Conservation (phyloP, 2,888 invertebrate species). For the Caenorhabditis plicata region DNA sequence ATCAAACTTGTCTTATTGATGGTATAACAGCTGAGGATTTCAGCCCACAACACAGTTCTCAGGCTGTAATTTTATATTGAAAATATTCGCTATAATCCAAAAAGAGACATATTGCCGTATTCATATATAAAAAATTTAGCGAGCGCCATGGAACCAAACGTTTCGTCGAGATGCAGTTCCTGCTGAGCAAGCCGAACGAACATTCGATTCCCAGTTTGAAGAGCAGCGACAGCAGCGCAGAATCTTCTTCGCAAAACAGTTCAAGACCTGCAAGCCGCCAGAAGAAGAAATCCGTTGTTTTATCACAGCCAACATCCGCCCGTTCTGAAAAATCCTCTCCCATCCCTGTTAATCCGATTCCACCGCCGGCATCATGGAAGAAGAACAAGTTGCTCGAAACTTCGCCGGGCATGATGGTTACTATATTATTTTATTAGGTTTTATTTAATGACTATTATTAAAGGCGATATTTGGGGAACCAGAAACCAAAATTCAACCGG, state of each 20-base stretch:
- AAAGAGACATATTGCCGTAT: too few relatives aligned
- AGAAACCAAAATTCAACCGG: background rate
- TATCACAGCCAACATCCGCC: constrained; percentile 35
- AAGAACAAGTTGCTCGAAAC: constrained; percentile 49
- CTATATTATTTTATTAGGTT: too few relatives aligned
- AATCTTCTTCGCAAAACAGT: background rate
- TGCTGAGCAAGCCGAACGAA: constrained; percentile 23
- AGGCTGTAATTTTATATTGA: too few relatives aligned
- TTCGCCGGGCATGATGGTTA: constrained; percentile 48
- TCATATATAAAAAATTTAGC: too few relatives aligned
- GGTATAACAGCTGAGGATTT: too few relatives aligned
- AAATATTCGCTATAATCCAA: too few relatives aligned
- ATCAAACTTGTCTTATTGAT: too few relatives aligned
- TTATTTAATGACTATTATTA: background rate
- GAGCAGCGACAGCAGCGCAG: constrained; percentile 23
- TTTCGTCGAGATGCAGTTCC: constrained; percentile 21
- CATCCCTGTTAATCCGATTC: constrained; percentile 23
- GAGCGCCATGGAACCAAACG: constrained; percentile 13
- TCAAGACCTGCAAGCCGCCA: constrained; percentile 1
- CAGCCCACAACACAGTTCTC: too few relatives aligned
- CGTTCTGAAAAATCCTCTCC: constrained; percentile 52
- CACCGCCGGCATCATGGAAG: constrained; percentile 34
- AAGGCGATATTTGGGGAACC: background rate
- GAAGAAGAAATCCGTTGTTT: constrained; percentile 16
- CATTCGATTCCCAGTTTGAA: constrained; percentile 15